phyloP scores from a whole-genome alignment of 2,113 vertebrate species.

The Ivindomyrus marchei region DNA sequence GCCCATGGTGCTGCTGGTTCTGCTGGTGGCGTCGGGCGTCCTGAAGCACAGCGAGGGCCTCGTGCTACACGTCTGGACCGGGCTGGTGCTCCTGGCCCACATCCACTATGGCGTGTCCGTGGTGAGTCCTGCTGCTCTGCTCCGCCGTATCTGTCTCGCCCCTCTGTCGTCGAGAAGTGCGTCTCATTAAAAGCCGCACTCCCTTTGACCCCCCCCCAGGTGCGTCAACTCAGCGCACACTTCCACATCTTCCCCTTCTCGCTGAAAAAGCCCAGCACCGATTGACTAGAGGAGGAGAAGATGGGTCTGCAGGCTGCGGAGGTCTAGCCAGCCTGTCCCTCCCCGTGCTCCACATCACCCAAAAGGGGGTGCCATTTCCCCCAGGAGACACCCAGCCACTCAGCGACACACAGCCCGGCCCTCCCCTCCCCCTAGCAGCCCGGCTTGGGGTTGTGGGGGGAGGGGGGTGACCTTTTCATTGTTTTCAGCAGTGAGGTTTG shows the following conservation, averaged over 20 bases:
- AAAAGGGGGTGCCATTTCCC: constrained; percentile 46
- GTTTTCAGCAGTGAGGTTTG: constrained; percentile 64
- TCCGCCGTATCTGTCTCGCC: too few species aligned
- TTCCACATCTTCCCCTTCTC: constrained; percentile 90
- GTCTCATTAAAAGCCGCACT: background rate
- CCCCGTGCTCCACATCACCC: constrained; percentile 75
- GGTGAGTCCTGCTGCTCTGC: constrained; percentile 62
- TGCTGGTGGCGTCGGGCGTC: constrained; percentile 53
- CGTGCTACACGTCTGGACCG: constrained; percentile 69
- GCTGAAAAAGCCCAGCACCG: constrained; percentile 75
- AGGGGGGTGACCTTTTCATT: constrained; percentile 26
- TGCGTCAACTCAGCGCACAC: constrained; percentile 84
- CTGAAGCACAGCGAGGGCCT: constrained; percentile 50
- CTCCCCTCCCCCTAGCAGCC: constrained; percentile 34
- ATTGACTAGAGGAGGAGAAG: constrained; percentile 89
- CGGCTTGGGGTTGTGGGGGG: background rate
- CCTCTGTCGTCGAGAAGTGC: background rate
- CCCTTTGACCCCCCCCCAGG: constrained; percentile 52
- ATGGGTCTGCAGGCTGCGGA: constrained; percentile 71
- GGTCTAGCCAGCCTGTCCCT: constrained; percentile 69
- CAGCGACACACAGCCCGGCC: constrained; percentile 20
- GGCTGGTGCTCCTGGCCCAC: constrained; percentile 72
- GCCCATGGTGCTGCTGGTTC: constrained; percentile 69
- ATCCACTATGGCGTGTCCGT: constrained; percentile 89
- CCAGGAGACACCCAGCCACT: constrained; percentile 24